Evolutionary conservation across 2,888 invertebrate species (phyloP), one percentile per base, ranked within the genome.

Genomic region (Agrotis ipsilon): DNA sequence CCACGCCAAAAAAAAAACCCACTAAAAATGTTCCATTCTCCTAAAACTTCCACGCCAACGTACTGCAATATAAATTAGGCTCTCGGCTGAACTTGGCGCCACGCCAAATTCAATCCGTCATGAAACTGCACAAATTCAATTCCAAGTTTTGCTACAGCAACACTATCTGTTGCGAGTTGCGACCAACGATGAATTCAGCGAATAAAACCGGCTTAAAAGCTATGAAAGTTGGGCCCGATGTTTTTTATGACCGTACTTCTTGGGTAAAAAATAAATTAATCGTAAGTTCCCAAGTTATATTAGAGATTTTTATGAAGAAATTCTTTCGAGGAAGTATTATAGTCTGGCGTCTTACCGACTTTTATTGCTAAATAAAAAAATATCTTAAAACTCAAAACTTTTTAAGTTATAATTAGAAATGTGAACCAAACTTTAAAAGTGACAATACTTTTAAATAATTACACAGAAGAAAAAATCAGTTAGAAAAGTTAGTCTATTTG

Each of bases 71-170:
- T 80, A 74, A 55, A 80, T 61, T 68, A 75, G 55, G 58, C 49
- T 39, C 52, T 6, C 54, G 9, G 24, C 48, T 24, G 16, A 57
- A 68, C 61, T 75, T 80, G 68, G 81, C 60, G 9, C 13, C 11
- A 24, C 6, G 19, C 76, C 81, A 76, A 76, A 70, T 43, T 49
- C 55, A 70, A 78, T 81, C 59, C 27, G 55, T 81, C 81, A 78
- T 63, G 55, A 45, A 60, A 78, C 32, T 76, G 81, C 70, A 80
- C 60, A 63, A 78, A 78, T 66, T 81, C 63, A 57, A 78, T 78
- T 60, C 18, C 14, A 75, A 78, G 66, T 70, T 78, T 45, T 45
- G 43, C 45, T n/a, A 57, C 68, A 66, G 43, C 39, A 19, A 57
- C 68, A 66, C 49, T 66, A 52, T 72, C 79, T 55, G 13, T 55